Evolutionary conservation across 2,797 vertebrate genomes (phyloP).

Genomic region (Malurus leucopterus): DNA sequence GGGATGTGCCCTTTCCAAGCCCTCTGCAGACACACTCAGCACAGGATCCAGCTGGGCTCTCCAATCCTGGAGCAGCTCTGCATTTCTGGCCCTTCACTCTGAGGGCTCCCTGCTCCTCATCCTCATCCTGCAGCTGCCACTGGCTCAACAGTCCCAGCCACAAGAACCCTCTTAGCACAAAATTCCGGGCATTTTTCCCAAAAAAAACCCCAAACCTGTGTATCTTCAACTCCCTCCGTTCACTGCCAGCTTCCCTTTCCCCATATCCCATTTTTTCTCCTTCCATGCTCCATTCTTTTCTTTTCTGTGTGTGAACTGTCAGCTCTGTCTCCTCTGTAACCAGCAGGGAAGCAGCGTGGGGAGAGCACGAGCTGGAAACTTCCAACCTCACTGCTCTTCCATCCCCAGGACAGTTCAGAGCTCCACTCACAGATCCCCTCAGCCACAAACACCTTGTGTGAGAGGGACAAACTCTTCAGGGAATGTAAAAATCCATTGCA

Average conservation of each 20-base stretch:
- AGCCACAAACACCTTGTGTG: neutral
- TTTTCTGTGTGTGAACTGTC: rapidly evolving
- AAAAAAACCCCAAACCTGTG: neutral
- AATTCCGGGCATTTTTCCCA: neutral
- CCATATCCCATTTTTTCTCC: neutral
- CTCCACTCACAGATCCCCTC: neutral
- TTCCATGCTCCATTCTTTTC: neutral
- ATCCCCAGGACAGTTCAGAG: neutral
- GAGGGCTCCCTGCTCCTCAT: neutral
- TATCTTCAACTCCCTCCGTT: neutral
- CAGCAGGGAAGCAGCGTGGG: neutral
- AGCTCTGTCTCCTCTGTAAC: neutral
- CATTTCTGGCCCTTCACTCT: neutral
- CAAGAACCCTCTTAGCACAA: neutral
- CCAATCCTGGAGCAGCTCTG: neutral
- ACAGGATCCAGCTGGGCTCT: neutral
- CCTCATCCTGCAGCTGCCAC: neutral
- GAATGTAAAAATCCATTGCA: neutral
- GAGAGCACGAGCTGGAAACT: neutral
- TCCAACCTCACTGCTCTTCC: neutral
- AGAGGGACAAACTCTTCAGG: neutral
- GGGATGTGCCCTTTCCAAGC: neutral
- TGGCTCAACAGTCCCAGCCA: neutral
- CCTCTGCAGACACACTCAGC: neutral
- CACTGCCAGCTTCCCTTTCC: neutral